Base-by-base conservation (phyloP, 2,888 invertebrate genomes). In the Podotricha telesiphe region DNA sequence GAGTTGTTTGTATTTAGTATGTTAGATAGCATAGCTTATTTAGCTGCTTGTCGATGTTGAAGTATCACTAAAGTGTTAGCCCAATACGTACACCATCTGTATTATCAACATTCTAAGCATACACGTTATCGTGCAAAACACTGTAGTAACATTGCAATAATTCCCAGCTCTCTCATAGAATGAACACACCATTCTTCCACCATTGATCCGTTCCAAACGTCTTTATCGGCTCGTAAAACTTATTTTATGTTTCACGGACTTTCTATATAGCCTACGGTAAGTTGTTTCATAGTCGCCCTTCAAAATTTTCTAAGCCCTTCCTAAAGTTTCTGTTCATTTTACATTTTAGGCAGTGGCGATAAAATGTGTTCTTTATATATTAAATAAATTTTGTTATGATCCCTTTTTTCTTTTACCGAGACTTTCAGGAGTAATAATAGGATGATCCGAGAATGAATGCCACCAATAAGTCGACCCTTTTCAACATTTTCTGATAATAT, bases 161-260 rank as follows among this genome's bases (percentile, higher is more conserved):
- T 62, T 62, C 42, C 47, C 77, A 76, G 72, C 78, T 75, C 78
- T 78, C 76, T 76, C 75, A 75, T 74, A 78, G 78, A 77, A 76
- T 75, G 78, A 76, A 77, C 55, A 78, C 78, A 78, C 78, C 73
- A 73, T 79, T 78, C 78, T 80, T 81, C 82, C 79, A 81, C 80
- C 79, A 81, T 77, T 78, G 83, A 85, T 59, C 86, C 88, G 84
- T 89, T 86, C 84, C 86, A 88, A 89, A 86, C 86, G 87, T 86
- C 87, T 91, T 90, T 89, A 92, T 89, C 88, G 87, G 83, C 78
- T 80, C 86, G 88, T 90, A 92, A 90, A 91, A 89, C 87, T 88
- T 89, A 80, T 86, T 89, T 90, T 87, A 91, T 87, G 86, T 82
- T 80, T 82, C 82, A 81, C 82, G 82, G 87, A 88, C 81, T 89